Evolutionary conservation across 2,113 vertebrate species (phyloP).

Genomic region (Daubentonia madagascariensis): DNA sequence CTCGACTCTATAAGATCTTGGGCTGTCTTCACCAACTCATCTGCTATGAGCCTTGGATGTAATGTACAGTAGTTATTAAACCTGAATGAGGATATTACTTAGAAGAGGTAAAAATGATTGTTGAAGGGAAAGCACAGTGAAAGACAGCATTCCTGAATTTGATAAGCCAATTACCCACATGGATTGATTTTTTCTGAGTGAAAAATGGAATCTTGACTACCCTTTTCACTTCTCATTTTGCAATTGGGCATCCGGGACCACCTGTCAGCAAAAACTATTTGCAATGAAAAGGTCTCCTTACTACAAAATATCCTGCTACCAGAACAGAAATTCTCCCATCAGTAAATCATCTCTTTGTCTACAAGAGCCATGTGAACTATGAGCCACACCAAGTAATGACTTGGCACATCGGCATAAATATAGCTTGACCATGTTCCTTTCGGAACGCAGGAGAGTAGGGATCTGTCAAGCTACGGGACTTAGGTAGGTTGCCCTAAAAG

Average conservation of each 20-base stretch:
- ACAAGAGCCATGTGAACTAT: neutral
- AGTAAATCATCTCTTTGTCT: neutral
- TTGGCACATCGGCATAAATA: neutral
- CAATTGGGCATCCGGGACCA: neutral
- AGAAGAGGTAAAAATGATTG: neutral
- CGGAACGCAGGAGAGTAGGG: neutral
- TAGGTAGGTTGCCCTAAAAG: neutral
- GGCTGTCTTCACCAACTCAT: neutral
- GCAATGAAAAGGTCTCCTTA: neutral
- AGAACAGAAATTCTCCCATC: neutral
- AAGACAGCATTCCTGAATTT: neutral
- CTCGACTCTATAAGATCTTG: neutral
- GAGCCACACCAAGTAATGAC: neutral
- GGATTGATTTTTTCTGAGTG: neutral
- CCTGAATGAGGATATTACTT: neutral
- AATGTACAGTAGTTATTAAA: neutral
- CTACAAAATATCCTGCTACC: neutral
- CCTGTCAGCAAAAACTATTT: neutral
- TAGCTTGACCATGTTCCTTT: neutral
- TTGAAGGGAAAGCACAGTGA: neutral
- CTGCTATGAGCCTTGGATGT: neutral
- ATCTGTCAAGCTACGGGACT: neutral
- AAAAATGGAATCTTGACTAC: neutral
- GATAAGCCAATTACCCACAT: neutral
- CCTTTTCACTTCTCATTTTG: neutral